These are phyloP conservation scores for Clarias platycephalus DNA, from an alignment of 2,797 vertebrate genomes.

Conservation along the genomic window DNA sequence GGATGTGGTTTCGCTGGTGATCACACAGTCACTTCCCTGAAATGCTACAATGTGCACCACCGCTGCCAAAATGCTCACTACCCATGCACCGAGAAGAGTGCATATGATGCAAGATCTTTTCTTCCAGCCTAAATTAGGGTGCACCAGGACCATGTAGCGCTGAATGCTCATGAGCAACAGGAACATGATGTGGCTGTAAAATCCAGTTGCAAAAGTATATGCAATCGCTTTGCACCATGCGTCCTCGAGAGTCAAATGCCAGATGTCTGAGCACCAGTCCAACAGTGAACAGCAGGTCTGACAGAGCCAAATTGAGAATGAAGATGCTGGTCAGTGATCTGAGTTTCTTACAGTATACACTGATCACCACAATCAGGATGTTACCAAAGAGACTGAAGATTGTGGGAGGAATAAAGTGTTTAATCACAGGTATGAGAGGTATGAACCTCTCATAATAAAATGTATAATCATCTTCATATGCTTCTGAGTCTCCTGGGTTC, in stretches of 20 bases:
- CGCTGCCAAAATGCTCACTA: slow-evolving; percentile 72
- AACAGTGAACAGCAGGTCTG: slow-evolving; percentile 56
- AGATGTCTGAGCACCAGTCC: slow-evolving; percentile 78
- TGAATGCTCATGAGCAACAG: slow-evolving; percentile 84
- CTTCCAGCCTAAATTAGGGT: slow-evolving; percentile 52
- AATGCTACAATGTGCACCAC: slow-evolving; percentile 65
- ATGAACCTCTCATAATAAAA: too few relatives aligned
- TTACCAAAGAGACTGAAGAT: slow-evolving; percentile 86
- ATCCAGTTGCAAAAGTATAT: slow-evolving; percentile 80
- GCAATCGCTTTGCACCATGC: slow-evolving; percentile 50
- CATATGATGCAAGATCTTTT: slow-evolving; percentile 45
- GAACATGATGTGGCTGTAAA: slow-evolving; percentile 85
- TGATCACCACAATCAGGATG: slow-evolving; percentile 68
- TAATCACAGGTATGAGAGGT: too few relatives aligned
- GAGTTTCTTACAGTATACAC: too few relatives aligned
- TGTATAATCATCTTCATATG: too few relatives aligned
- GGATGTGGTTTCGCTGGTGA: too few relatives aligned
- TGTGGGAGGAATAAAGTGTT: too few relatives aligned
- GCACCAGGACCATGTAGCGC: slow-evolving; percentile 76
- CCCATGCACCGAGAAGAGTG: slow-evolving; percentile 72
- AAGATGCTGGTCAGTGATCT: too few relatives aligned
- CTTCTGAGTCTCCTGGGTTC: too few relatives aligned
- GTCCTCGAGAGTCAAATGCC: slow-evolving; percentile 78
- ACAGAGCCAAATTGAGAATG: too few relatives aligned
- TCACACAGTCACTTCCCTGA: too few relatives aligned